Base-by-base conservation (phyloP, 1,140 invertebrate species). In the Pollicipes pollicipes region DNA sequence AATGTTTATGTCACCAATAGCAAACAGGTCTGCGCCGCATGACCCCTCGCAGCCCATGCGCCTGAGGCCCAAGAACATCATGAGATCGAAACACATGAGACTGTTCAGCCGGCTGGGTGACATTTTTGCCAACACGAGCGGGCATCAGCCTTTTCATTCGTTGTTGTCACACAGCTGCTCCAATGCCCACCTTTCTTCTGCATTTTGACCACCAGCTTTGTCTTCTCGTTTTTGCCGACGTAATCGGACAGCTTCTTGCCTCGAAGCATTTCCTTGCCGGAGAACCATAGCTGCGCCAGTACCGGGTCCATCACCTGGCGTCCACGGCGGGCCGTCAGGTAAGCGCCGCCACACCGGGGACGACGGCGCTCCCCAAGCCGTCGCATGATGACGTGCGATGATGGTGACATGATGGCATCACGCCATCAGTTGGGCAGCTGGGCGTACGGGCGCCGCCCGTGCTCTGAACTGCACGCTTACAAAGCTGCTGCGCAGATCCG, bases 181-280 rank as follows among this genome's bases (percentile, higher is more conserved):
- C 95, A 0, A 91, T 91, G 67, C 89, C 92, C 70, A 91, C 90
- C 94, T 93, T 76, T 80, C 78, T 84, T 79, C 29, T 85, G 82
- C 31, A 87, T 68, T 77, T 87, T 86, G 17, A 85, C 80, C 30
- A 86, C 80, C 73, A 88, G 84, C 81, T 93, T 94, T 10, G 88
- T 88, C 78, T 96, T 97, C 76, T 97, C 92, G 80, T 97, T 95
- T 58, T 83, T 86, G 69, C 94, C 95, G 68, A 95, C 73, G 76
- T 83, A 84, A 86, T 95, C 81, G 86, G 85, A 69, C 78, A 88
- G 30, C 81, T 84, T 79, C 86, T 91, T 73, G 82, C 86, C 76
- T 0, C 83, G 81, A 8, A 88, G 76, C 77, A 96, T 81, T 80
- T 93, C 89, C 79, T 94, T 95, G 0, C 91, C 91, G 67, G 89